Evolutionary conservation across 2,888 invertebrate genomes (phyloP), one percentile per base, ranked within the genome.

Genomic region (Hypomecis atomaria): DNA sequence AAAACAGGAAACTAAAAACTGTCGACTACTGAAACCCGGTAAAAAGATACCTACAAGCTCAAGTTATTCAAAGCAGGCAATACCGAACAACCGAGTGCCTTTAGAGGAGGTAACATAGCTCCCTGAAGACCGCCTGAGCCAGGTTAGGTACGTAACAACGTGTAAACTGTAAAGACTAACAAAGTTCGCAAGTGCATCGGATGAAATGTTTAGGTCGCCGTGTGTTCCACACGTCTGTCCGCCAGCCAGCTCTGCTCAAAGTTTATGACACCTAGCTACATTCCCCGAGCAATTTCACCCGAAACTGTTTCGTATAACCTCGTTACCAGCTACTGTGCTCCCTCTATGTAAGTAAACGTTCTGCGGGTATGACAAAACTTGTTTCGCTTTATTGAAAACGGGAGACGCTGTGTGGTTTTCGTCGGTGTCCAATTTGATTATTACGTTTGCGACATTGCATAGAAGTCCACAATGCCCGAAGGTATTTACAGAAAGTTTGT

Each of bases 201-300:
- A 81, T 83, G 83, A 80, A 84, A 86, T 81, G 69, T 71, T 72
- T 72, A 81, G 77, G 81, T 79, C 72, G 78, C 76, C 82, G 76
- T 84, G 87, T 86, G 86, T 84, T 85, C 79, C 79, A 82, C 84
- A 85, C 84, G 85, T 84, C 84, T 82, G 87, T 82, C 84, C 83
- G 78, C 83, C 84, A 83, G 85, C 79, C 23, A 23, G 23, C 23
- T 81, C 79, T 79, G 78, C 82, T 78, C 79, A 84, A 90, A 90
- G 85, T 90, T 91, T 90, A 91, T 88, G 89, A 89, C 87, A 88
- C 84, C 85, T 81, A 81, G 84, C 85, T 79, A 82, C 86, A 85
- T 87, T 87, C 85, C 84, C 83, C 71, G 78, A 85, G 84, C 89
- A 89, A 88, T 90, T 86, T 88, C 83, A 78, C 76, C 82, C 73